phyloP scores from a whole-genome alignment of 2,888 invertebrate species.

The Eledona agricola region DNA sequence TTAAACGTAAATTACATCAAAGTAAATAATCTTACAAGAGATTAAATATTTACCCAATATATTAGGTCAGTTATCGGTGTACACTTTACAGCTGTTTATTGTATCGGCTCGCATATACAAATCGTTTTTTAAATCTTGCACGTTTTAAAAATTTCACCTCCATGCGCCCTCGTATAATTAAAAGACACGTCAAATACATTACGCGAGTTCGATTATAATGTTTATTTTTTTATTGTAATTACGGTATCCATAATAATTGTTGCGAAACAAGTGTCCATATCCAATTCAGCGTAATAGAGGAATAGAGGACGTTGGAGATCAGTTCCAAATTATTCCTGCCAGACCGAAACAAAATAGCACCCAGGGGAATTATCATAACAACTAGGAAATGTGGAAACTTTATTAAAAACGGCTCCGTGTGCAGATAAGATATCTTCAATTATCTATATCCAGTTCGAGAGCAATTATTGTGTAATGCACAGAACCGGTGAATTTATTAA shows the following conservation, averaged over 20 bases:
- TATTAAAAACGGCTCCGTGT: slow-evolving; percentile 13
- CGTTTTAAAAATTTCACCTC: slow-evolving; percentile 14
- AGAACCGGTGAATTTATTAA: slow-evolving; percentile 27
- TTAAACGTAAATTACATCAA: slow-evolving; percentile 37
- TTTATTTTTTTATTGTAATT: too few species aligned
- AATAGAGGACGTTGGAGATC: too few species aligned
- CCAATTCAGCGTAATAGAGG: too few species aligned
- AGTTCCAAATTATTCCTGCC: too few species aligned
- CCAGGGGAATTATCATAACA: slow-evolving; percentile 17
- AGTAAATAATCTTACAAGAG: slow-evolving; percentile 37
- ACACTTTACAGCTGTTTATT: slow-evolving; percentile 35
- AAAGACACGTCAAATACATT: too few species aligned
- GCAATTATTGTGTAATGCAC: slow-evolving; percentile 27
- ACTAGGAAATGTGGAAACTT: slow-evolving; percentile 21
- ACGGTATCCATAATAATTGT: too few species aligned
- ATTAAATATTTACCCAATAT: slow-evolving; percentile 43
- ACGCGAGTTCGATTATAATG: too few species aligned
- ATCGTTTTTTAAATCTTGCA: slow-evolving; percentile 28
- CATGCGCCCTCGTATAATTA: slow-evolving; percentile 4
- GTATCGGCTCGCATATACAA: slow-evolving; percentile 24
- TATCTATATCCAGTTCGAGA: slow-evolving; percentile 24
- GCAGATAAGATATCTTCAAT: slow-evolving; percentile 25
- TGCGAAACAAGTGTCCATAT: too few species aligned
- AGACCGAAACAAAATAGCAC: slow-evolving; percentile 15
- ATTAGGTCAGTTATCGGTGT: slow-evolving; percentile 43